Percentiles rank a stretch among this genome's conserved stretches.
Conservation (phyloP, 1,140 invertebrate species). For the Drosophila aff. region DNA sequence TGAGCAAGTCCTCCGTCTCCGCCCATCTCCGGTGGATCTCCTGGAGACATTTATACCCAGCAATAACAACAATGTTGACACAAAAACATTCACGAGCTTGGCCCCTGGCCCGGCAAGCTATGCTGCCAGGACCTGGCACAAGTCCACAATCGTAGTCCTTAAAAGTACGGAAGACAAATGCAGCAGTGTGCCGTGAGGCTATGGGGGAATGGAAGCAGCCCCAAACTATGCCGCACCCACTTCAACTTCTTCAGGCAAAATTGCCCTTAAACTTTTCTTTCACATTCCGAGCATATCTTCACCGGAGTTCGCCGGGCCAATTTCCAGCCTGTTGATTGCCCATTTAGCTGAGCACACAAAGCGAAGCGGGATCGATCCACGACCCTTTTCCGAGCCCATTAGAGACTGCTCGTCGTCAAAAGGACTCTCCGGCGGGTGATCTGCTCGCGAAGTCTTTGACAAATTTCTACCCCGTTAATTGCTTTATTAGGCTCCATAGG, state of each 20-base stretch:
- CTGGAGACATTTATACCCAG: conserved; percentile 70
- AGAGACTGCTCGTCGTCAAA: conserved; percentile 12
- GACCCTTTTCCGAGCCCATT: conserved; percentile 8
- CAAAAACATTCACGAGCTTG: conserved; percentile 58
- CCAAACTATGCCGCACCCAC: conserved; percentile 44
- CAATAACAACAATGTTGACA: conserved; percentile 60
- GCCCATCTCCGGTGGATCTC: conserved; percentile 13
- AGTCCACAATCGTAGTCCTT: conserved; percentile 16
- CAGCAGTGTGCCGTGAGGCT: conserved; percentile 38
- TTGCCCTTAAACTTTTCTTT: conserved; percentile 67
- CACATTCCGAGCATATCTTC: conserved; percentile 67
- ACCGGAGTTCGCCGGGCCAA: conserved; percentile 28
- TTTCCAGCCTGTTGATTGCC: conserved; percentile 76
- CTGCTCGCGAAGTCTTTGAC: conserved; percentile 30
- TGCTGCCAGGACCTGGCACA: conserved; percentile 23
- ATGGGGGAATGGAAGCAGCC: conserved; percentile 6
- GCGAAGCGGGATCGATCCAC: conserved; percentile 20
- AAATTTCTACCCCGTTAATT: conserved; percentile 35
- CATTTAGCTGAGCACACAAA: conserved; percentile 48
- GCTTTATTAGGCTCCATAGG: conserved; percentile 31
- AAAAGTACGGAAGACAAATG: conserved; percentile 66
- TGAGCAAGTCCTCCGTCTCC: conserved; percentile 22
- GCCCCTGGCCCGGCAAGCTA: conserved; percentile 14
- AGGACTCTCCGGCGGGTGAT: conserved; percentile 13
- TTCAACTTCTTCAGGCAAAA: conserved; percentile 47